Base-by-base conservation (phyloP, 2,888 invertebrate genomes). In the Pandemis corylana region DNA sequence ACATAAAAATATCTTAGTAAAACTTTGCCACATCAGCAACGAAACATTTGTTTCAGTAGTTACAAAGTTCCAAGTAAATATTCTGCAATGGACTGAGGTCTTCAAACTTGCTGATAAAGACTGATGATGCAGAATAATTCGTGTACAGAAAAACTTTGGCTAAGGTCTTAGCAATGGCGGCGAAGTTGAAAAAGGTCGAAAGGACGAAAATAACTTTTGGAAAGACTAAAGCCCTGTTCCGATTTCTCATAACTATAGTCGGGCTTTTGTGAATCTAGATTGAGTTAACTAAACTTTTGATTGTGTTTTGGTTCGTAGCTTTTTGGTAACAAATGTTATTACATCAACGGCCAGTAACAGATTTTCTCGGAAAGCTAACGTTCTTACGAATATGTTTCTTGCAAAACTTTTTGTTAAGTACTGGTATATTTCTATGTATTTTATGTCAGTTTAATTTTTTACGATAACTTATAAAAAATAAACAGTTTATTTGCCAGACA, bases 71-170 rank as follows among this genome's bases (percentile, higher is more conserved):
- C 15, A 9, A 20, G 20, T 20, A 56, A 53, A n/a, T 65, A 28
- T 20, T 69, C 12, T 67, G 42, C 44, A 63, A 36, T 64, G 64
- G 68, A 36, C 46, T 42, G 41, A 68, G 46, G 56, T 67, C 42
- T 63, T 44, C 72, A 53, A 68, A 72, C 44, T 72, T 41, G 36
- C 49, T 69, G 69, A 74, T 70, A 70, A 61, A 74, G 74, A 74
- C 42, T 70, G 74, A 74, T 74, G 74, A 70, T 66, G 61, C 28
- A 44, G 51, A 74, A 70, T 70, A 70, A 70, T 65, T 74, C 42
- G 46, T 69, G 69, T 62, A 66, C 66, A 15, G 65, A 74, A 62
- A 61, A 74, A 66, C 68, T 66, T 73, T 41, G 59, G 59, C 59
- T 62, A 49, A 36, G 66, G 61, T 44, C 73, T 73, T 51, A 42